These are phyloP conservation scores for Pteropus rufus DNA, from an alignment of 2,797 vertebrate genomes.

Conservation along the genomic window DNA sequence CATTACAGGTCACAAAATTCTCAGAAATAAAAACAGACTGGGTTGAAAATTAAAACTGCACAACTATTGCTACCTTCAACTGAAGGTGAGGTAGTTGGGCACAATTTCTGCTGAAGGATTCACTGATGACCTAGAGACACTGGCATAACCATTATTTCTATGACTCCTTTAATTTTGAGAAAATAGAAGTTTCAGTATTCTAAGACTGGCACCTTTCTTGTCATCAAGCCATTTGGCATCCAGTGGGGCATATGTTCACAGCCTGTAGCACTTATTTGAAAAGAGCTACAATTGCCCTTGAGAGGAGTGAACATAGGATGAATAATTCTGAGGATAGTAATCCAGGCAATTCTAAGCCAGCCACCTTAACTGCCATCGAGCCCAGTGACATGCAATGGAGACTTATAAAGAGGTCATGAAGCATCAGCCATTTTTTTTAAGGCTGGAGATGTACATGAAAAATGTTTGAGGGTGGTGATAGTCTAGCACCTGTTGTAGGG, in stretches of 20 bases:
- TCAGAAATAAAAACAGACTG: not conserved
- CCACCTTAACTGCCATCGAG: slow-evolving; percentile 90
- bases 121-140: not conserved
- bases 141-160: slow-evolving; percentile 12
- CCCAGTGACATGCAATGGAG: slow-evolving; percentile 89
- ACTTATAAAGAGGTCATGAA: slow-evolving; percentile 88
- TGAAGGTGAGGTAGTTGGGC: not conserved
- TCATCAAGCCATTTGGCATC: not conserved
- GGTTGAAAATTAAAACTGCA: not conserved
- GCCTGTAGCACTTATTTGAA: not conserved
- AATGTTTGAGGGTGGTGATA: not conserved
- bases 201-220: not conserved
- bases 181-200: not conserved
- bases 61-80: not conserved
- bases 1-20: not conserved
- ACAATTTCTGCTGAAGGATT: not conserved
- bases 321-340: not conserved
- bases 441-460: not conserved
- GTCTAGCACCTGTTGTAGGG: not conserved
- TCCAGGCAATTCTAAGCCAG: not conserved
- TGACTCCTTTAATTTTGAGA: slow-evolving; percentile 20
- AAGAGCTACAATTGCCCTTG: not conserved
- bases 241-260: not conserved
- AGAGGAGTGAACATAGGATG: not conserved
- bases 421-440: not conserved